Percentiles rank a stretch among this genome's conserved stretches.
These are phyloP conservation scores for Mamestra brassicae DNA, from an alignment of 2,888 invertebrate genomes.

Conservation along the genomic window DNA sequence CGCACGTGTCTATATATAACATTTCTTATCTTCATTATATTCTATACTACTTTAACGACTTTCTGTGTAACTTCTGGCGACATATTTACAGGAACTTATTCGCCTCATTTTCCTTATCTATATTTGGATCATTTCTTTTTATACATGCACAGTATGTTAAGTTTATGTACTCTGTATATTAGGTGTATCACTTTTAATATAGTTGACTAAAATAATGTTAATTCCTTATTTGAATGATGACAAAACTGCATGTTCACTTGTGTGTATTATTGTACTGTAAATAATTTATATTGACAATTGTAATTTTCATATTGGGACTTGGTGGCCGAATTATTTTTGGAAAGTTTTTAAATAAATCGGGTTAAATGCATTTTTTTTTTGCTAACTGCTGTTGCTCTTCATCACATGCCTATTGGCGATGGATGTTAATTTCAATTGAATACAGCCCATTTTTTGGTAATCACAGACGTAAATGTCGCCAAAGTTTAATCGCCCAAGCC, in stretches of 20 bases:
- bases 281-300: no score
- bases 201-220: background rate
- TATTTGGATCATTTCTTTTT: constrained; percentile 9
- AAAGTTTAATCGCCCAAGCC: background rate
- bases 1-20: background rate
- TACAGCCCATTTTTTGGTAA: background rate
- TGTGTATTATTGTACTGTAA: no score
- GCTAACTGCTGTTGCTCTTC: background rate
- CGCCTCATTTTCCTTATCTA: constrained; percentile 36
- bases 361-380: background rate
- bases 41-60: background rate
- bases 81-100: constrained; percentile 53
- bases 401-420: background rate
- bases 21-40: constrained; percentile 1
- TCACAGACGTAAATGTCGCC: background rate
- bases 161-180: constrained; percentile 30
- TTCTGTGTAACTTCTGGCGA: constrained; percentile 22
- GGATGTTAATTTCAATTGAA: background rate
- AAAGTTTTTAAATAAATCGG: background rate
- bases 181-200: background rate
- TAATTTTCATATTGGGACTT: no score
- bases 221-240: background rate
- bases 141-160: constrained; percentile 30
- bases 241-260: no score
- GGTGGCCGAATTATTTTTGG: background rate